Evolutionary conservation across 1,140 invertebrate genomes (phyloP), one percentile per base, ranked within the genome.

Genomic region (Sesamia nonagrioides): DNA sequence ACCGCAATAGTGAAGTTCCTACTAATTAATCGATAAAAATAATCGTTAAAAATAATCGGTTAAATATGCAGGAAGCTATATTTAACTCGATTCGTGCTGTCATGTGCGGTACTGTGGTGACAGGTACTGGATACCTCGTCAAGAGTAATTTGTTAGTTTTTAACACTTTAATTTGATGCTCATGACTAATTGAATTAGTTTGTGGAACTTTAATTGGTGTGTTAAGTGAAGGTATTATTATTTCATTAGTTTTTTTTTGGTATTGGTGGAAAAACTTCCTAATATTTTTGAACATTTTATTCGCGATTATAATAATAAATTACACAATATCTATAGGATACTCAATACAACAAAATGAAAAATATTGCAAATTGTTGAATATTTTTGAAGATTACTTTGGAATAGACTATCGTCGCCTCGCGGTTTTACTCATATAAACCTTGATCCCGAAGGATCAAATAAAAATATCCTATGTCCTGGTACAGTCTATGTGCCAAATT

Each of bases 91-190:
- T 21, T 40, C 69, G 15, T n/a, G 40, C 37, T 48, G 42, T 40
- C 33, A 6, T 18, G 35, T 37, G 7, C 18, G 6, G 21, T 6
- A 52, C 27, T 8, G 27, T 68, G 42, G 63, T 68, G 63, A 68
- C 63, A 48, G 63, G 63, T 17, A 48, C 17, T 50, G 42, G n/a
- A 7, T 27, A 5, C n/a, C 15, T 63, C 11, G 40, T 63, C 6
- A 68, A 45, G 11, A 48, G 63, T 48, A 68, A 68, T 68, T 68
- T 68, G 63, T 68, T 33, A 27, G 5, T 68, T 68, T 68, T 68
- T 48, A 48, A 27, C 6, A 33, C 42, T 15, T 50, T 69, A 33
- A 73, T 37, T 81, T 35, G 69, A 73, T 8, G 50, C n/a, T 72
- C 42, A 69, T 40, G 27, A 68, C 9, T 71, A 56, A 37, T 37